A percentile compares a stretch with the other conserved stretches of the same genome.
phyloP scores from a whole-genome alignment of 1,140 invertebrate species.

The Aporrectodea caliginosa region DNA sequence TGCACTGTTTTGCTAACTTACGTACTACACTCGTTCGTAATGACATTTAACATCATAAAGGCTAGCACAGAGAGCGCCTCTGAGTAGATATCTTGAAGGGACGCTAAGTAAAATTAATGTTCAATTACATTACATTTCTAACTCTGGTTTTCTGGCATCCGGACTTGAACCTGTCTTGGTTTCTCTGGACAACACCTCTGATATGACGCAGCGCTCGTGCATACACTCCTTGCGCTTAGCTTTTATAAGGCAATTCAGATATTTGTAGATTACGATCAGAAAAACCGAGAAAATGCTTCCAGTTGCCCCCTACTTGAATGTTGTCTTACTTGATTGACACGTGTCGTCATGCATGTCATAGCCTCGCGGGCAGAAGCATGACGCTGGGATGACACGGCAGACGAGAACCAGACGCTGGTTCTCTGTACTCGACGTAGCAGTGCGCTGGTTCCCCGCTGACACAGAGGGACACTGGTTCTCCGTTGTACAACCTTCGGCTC shows the following conservation, averaged over 20 bases:
- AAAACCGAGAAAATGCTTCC: not conserved
- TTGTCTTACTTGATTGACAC: not conserved
- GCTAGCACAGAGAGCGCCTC: too few relatives aligned
- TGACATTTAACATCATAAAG: too few relatives aligned
- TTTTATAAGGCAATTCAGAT: not conserved
- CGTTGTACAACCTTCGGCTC: not conserved
- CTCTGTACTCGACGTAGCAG: not conserved
- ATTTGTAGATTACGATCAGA: not conserved
- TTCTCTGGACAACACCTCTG: too few relatives aligned
- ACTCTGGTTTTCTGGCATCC: too few relatives aligned
- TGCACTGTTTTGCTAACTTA: too few relatives aligned
- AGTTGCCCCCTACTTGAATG: too few relatives aligned
- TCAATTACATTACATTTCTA: too few relatives aligned
- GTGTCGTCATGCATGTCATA: not conserved
- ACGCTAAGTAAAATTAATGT: too few relatives aligned
- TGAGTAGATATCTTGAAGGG: too few relatives aligned
- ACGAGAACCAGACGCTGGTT: not conserved
- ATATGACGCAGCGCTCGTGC: not conserved
- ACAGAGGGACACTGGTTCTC: not conserved
- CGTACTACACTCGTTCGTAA: too few relatives aligned
- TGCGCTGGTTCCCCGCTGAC: not conserved
- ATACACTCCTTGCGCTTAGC: not conserved
- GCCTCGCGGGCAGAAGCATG: not conserved
- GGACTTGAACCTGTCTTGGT: too few relatives aligned
- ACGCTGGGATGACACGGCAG: not conserved